Evolutionary conservation across 2,888 invertebrate species (phyloP).

Genomic region (Morpho deidamia): DNA sequence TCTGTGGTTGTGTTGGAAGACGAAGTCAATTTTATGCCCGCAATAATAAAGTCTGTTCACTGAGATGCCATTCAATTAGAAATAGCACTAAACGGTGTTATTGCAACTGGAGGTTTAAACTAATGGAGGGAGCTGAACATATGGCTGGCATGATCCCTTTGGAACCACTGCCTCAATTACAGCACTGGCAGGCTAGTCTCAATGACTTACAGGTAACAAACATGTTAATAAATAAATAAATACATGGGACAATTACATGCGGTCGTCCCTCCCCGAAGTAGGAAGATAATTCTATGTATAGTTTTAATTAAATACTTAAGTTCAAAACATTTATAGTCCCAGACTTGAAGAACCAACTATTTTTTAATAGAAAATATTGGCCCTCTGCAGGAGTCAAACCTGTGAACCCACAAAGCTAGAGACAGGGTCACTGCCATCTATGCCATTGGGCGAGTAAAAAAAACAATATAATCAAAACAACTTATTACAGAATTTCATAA

Average conservation of each 20-base stretch:
- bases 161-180: conserved; percentile 68
- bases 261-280: no score
- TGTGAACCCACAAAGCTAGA: no score
- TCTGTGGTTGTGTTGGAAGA: conserved; percentile 64
- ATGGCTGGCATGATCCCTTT: conserved; percentile 70
- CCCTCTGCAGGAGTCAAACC: no score
- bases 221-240: neutral
- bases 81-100: conserved; percentile 46
- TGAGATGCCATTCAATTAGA: conserved; percentile 46
- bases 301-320: no score
- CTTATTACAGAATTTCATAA: no score
- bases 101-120: conserved; percentile 60
- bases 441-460: no score
- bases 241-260: neutral
- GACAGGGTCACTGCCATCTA: no score
- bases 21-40: conserved; percentile 57
- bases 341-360: no score
- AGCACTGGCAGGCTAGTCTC: conserved; percentile 63
- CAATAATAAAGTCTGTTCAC: conserved; percentile 64
- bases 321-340: no score
- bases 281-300: no score
- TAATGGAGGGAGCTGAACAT: conserved; percentile 70
- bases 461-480: no score
- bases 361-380: no score
- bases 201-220: conserved; percentile 55